Percentiles rank a stretch among this genome's conserved stretches.
Conservation (phyloP, 2,888 invertebrate genomes). For the Melitaea athalia region DNA sequence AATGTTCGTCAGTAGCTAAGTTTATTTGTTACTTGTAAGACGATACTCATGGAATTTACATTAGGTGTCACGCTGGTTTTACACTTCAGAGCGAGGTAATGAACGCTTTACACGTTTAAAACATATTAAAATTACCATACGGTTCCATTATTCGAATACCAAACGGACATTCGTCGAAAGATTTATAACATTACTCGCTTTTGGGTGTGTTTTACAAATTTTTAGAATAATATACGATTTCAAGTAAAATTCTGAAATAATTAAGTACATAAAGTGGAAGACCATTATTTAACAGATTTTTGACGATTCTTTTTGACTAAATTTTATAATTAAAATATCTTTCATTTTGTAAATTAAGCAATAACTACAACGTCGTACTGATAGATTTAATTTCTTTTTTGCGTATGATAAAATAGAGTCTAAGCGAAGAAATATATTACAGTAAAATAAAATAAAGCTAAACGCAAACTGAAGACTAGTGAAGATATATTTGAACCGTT, state of each 20-base stretch:
- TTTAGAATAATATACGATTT: not conserved
- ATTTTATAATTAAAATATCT: no score
- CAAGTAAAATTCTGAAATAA: not conserved
- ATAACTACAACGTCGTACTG: no score
- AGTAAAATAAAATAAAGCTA: not conserved
- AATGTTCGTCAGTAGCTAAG: constrained; percentile 10
- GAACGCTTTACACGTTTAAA: constrained; percentile 6
- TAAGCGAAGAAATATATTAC: no score
- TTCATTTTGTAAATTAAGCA: no score
- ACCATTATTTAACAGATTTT: no score
- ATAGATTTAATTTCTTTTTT: no score
- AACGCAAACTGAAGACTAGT: not conserved
- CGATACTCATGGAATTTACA: constrained; percentile 9
- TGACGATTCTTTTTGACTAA: no score
- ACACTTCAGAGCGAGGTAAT: constrained; percentile 15
- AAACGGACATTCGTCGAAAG: constrained; percentile 4
- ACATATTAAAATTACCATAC: constrained; percentile 10
- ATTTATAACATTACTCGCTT: not conserved
- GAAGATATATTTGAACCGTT: not conserved
- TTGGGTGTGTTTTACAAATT: not conserved
- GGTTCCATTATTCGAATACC: constrained; percentile 19
- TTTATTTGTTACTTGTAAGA: not conserved
- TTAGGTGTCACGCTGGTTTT: constrained; percentile 14
- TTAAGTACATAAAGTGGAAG: no score
- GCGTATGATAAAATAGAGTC: no score